Evolutionary conservation across 2,797 vertebrate genomes (phyloP).

Genomic region (Heterohyrax brucei): DNA sequence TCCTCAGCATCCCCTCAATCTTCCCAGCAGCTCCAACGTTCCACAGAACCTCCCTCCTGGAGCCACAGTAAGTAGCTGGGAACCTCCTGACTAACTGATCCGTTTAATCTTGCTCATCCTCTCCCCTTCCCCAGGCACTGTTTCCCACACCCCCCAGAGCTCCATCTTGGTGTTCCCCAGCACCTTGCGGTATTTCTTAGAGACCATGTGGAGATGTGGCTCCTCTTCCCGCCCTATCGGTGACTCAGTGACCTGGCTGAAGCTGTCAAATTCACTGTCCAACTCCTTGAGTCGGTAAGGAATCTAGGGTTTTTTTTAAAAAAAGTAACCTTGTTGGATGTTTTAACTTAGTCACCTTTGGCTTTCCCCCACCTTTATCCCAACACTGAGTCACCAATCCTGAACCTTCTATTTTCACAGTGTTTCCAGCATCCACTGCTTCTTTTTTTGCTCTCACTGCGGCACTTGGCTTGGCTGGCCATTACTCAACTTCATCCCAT

Average conservation of each 20-base stretch:
- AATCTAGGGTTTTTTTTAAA: constrained; percentile 91
- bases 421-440: neutral
- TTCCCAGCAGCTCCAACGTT: neutral
- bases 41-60: constrained; percentile 13
- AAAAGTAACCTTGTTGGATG: neutral
- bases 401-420: neutral
- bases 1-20: constrained; percentile 16
- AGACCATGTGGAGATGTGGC: constrained; percentile 97
- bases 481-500: neutral
- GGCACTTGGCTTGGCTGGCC: too few relatives aligned
- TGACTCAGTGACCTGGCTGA: constrained; percentile 97
- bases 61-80: neutral
- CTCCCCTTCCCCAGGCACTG: neutral
- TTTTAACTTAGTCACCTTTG: constrained; percentile 20
- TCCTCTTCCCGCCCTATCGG: constrained; percentile 97
- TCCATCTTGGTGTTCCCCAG: constrained; percentile 26
- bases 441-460: constrained; percentile 10
- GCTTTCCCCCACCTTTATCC: constrained; percentile 22
- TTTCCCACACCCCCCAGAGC: constrained; percentile 4
- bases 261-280: constrained; percentile 97
- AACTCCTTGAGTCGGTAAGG: constrained; percentile 97
- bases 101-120: neutral
- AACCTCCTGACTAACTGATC: neutral
- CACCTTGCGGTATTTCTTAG: constrained; percentile 99
- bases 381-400: neutral